Conservation (phyloP, 1,140 invertebrate genomes). For the Drosophila funebris region DNA sequence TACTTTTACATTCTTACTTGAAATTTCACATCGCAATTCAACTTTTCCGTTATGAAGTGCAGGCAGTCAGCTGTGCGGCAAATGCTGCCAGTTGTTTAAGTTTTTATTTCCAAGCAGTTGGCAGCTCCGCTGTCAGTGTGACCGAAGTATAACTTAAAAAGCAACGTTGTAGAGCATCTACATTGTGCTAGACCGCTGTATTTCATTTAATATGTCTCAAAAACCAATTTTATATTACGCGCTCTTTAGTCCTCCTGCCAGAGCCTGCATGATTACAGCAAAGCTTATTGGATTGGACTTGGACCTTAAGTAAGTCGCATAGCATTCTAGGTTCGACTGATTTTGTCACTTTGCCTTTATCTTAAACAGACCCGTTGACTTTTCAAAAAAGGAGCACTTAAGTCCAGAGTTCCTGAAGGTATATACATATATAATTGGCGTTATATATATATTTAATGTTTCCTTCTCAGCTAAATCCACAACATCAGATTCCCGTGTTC, state of each 20-base stretch:
- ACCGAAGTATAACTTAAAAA: not conserved
- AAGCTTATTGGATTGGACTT: conserved; percentile 84
- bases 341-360: not conserved
- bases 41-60: not conserved
- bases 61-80: conserved; percentile 3
- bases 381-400: conserved; percentile 70
- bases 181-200: no score
- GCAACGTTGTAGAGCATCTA: no score
- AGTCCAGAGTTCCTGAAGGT: conserved; percentile 71
- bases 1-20: not conserved
- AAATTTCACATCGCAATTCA: not conserved
- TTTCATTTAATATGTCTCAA: conserved; percentile 33
- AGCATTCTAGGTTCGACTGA: not conserved
- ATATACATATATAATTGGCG: not conserved
- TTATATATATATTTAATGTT: not conserved
- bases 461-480: conserved; percentile 86
- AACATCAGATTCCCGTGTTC: conserved; percentile 87
- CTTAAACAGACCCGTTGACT: conserved; percentile 61
- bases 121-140: not conserved
- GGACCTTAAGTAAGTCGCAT: conserved; percentile 72
- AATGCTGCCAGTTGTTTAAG: conserved; percentile 6
- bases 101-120: conserved; percentile 7
- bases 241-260: conserved; percentile 84
- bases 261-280: conserved; percentile 84
- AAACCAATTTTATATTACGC: conserved; percentile 84